Percentiles rank a stretch among this genome's conserved stretches.
These are phyloP conservation scores for Biston betularia DNA, from an alignment of 2,888 invertebrate species.

Conservation along the genomic window DNA sequence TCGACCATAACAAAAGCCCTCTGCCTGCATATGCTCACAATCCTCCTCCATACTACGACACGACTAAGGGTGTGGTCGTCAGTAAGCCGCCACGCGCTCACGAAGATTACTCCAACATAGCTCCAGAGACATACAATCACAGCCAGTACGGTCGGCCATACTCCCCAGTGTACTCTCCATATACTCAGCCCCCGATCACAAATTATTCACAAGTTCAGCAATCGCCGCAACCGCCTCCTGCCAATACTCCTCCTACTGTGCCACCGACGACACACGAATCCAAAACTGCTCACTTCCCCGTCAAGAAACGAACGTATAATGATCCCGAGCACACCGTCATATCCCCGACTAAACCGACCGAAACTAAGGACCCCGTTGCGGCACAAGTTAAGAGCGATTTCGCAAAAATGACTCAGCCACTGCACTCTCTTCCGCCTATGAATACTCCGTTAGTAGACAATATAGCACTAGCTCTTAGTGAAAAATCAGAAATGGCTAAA, in stretches of 20 bases:
- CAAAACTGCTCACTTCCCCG: conserved; percentile 84
- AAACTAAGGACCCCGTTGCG: conserved; percentile 56
- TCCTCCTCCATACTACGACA: conserved; percentile 87
- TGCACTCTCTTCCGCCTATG: conserved; percentile 56
- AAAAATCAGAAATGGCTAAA: conserved; percentile 75
- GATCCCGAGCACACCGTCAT: conserved; percentile 73
- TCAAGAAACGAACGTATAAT: conserved; percentile 88
- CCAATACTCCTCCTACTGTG: conserved; percentile 53
- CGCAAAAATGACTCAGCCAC: conserved; percentile 58
- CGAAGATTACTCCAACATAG: conserved; percentile 85
- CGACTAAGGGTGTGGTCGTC: conserved; percentile 77
- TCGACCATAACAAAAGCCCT: conserved; percentile 79
- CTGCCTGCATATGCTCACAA: conserved; percentile 77
- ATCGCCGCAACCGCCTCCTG: conserved; percentile 60
- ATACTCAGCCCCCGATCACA: conserved; percentile 64
- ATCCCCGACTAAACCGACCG: conserved; percentile 59
- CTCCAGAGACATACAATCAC: conserved; percentile 84
- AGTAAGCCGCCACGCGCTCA: conserved; percentile 81
- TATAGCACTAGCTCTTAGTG: conserved; percentile 74
- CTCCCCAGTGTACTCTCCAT: conserved; percentile 72
- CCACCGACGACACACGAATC: conserved; percentile 62
- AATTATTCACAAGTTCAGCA: conserved; percentile 69
- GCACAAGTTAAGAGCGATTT: conserved; percentile 63
- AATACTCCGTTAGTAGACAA: conserved; percentile 69
- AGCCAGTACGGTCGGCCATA: conserved; percentile 77